Percentiles rank a stretch among this genome's conserved stretches.
Evolutionary conservation across 53 echinoderm and acorn worm genomes (phyloP).

Genomic region (Henricia sp.): DNA sequence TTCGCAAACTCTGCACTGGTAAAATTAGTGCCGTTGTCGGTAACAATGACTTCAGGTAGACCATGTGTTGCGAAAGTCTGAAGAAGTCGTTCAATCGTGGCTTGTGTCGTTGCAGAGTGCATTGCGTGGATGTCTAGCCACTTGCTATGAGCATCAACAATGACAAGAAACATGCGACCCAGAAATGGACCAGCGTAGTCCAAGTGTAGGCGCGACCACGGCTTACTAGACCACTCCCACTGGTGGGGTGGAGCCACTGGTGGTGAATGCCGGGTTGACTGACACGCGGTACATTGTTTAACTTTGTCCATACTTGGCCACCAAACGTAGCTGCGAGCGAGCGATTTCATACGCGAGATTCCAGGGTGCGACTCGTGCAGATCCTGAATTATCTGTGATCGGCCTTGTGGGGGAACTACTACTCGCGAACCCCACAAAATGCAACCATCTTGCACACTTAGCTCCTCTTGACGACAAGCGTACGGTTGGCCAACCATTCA

Average conservation of each 20-base stretch:
- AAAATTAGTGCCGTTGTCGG: conserved; percentile 47
- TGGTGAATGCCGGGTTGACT: too few relatives aligned
- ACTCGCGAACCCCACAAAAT: conserved; percentile 63
- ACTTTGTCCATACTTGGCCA: conserved; percentile 68
- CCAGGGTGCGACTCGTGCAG: conserved; percentile 66
- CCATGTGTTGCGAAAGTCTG: conserved; percentile 35
- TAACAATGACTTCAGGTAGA: conserved; percentile 42
- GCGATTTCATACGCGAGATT: conserved; percentile 56
- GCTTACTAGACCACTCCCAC: conserved; percentile 31
- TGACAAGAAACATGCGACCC: conserved; percentile 50
- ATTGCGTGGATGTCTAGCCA: conserved; percentile 66
- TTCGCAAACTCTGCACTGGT: conserved; percentile 52
- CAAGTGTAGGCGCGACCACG: conserved; percentile 17
- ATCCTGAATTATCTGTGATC: conserved; percentile 45
- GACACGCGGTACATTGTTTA: too few relatives aligned
- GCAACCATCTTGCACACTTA: conserved; percentile 59
- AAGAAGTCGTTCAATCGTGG: conserved; percentile 57
- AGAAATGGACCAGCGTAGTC: conserved; percentile 53
- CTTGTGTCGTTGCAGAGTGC: too few relatives aligned
- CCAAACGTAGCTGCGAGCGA: conserved; percentile 65
- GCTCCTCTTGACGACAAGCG: conserved; percentile 36
- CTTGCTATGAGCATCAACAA: conserved; percentile 63
- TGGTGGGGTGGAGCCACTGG: conserved; percentile 39
- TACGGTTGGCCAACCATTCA: conserved; percentile 49
- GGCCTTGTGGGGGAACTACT: conserved; percentile 38